phyloP scores from a whole-genome alignment of 1,140 invertebrate genomes.

The Doryteuthis pealeii region DNA sequence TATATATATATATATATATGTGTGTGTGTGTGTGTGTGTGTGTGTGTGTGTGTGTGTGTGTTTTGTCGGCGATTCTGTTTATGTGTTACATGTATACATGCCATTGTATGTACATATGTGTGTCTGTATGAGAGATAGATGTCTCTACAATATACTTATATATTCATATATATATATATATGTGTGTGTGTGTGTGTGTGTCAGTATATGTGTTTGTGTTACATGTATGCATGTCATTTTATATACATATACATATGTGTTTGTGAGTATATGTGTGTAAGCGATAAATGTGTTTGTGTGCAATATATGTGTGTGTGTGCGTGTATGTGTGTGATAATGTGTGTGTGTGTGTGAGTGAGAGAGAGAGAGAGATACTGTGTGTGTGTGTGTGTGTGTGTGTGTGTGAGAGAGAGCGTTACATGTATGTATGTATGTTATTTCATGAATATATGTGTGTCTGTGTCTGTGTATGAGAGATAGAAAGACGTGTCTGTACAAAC shows the following conservation, averaged over 20 bases:
- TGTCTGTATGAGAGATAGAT: too few relatives aligned
- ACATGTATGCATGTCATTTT: not conserved
- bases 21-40: not conserved
- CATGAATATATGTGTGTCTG: not conserved
- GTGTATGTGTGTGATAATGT: too few relatives aligned
- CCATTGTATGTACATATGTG: not conserved
- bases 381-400: slow-evolving; percentile 4
- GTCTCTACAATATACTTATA: not conserved
- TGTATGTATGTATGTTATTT: not conserved
- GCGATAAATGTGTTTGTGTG: not conserved
- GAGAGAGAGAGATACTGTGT: not conserved
- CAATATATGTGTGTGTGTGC: not conserved
- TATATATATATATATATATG: not conserved
- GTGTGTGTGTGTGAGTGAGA: slow-evolving; percentile 6
- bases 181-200: too few relatives aligned
- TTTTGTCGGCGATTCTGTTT: too few relatives aligned
- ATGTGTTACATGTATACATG: not conserved
- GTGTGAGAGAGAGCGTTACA: not conserved
- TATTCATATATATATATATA: slow-evolving; percentile 6
- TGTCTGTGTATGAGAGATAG: not conserved
- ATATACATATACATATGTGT: slow-evolving; percentile 1
- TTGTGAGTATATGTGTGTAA: not conserved
- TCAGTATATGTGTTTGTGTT: not conserved
- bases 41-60: not conserved
- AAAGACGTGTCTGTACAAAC: too few relatives aligned